A percentile compares a stretch with the other conserved stretches of the same genome.
Conservation (phyloP, 1,140 invertebrate species). For the Anastatus disparis region DNA sequence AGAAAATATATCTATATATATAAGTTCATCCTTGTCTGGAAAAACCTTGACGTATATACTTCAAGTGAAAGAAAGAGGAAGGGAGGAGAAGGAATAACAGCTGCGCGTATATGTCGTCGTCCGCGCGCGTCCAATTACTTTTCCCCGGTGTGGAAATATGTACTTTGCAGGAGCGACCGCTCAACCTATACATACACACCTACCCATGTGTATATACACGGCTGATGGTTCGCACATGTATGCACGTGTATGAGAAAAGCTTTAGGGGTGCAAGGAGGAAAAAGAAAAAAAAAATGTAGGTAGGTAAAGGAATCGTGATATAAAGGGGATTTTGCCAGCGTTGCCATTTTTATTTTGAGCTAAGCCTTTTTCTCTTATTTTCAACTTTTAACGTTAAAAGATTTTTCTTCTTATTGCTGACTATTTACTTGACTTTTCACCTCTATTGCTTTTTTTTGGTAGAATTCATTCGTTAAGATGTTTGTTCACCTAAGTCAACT, state of each 20-base stretch:
- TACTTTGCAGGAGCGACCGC: slow-evolving; percentile 41
- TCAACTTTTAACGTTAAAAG: no score
- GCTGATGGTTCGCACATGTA: no score
- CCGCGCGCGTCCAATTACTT: slow-evolving; percentile 49
- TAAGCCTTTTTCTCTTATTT: slow-evolving; percentile 12
- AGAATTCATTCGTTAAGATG: no score
- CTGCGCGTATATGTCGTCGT: slow-evolving; percentile 45
- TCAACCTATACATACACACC: slow-evolving; percentile 6
- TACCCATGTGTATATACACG: slow-evolving; percentile 7
- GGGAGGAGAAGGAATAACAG: slow-evolving; percentile 43
- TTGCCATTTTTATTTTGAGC: slow-evolving; percentile 39
- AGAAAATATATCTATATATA: no score
- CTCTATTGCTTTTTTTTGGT: no score
- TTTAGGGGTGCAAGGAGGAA: slow-evolving; percentile 8
- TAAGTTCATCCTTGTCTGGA: slow-evolving; percentile 11
- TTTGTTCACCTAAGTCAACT: no score
- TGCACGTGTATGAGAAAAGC: no score
- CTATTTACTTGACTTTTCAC: no score
- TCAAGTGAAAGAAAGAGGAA: no score
- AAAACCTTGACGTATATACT: slow-evolving; percentile 7
- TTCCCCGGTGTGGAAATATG: slow-evolving; percentile 44
- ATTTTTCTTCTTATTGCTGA: neutral
- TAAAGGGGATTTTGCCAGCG: slow-evolving; percentile 37
- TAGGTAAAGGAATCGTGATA: neutral
- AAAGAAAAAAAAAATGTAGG: slow-evolving; percentile 1